phyloP scores from a whole-genome alignment of 2,888 invertebrate genomes.

The Lamellibrachia columna region DNA sequence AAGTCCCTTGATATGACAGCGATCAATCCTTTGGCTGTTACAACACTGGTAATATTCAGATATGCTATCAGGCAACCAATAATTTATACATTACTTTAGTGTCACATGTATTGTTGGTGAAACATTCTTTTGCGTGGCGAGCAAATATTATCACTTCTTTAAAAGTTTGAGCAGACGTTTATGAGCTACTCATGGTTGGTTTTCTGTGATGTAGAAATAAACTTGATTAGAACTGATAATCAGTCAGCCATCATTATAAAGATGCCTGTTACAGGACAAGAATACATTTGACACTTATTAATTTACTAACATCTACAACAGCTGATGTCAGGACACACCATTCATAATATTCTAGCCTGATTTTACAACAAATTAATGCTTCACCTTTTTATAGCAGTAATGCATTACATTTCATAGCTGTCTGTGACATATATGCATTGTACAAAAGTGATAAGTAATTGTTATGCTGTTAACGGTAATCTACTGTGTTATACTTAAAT shows the following conservation, averaged over 20 bases:
- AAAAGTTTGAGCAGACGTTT: background rate
- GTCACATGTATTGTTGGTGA: background rate
- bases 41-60: background rate
- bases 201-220: background rate
- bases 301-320: background rate
- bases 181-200: background rate
- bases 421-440: background rate
- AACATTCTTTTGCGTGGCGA: background rate
- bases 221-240: background rate
- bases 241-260: background rate
- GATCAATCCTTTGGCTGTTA: background rate
- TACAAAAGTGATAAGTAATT: background rate
- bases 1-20: background rate
- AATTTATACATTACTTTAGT: background rate
- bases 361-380: background rate
- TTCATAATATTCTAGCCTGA: background rate
- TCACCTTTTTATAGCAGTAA: too few relatives aligned
- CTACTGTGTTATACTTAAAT: background rate
- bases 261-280: background rate
- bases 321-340: background rate
- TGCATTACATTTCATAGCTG: too few relatives aligned
- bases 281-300: background rate
- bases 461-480: background rate
- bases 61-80: background rate
- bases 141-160: background rate